A percentile compares a stretch with the other conserved stretches of the same genome.
Evolutionary conservation across 2,888 invertebrate genomes (phyloP).

Genomic region (Drymonia ruficornis): DNA sequence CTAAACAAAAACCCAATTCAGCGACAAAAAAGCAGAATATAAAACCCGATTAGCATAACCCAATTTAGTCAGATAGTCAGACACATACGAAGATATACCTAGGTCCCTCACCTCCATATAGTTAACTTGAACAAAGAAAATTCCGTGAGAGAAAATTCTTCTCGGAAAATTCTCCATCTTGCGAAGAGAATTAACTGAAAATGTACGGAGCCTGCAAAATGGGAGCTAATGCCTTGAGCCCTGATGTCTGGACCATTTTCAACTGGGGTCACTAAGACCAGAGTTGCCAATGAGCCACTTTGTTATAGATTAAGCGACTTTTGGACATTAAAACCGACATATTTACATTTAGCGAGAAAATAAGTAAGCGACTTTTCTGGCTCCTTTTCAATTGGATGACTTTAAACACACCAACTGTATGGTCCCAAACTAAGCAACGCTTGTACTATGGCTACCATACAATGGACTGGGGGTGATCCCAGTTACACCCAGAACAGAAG

Average conservation of each 20-base stretch:
- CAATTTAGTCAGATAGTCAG: slow-evolving; percentile 12
- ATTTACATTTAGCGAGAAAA: no score
- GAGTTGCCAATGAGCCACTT: no score
- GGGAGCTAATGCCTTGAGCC: slow-evolving; percentile 27
- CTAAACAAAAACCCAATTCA: slow-evolving; percentile 3
- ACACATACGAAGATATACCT: no score
- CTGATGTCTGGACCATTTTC: slow-evolving; percentile 21
- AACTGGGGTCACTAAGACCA: slow-evolving; percentile 17
- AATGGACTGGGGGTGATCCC: no score
- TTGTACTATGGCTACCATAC: no score
- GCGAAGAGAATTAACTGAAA: slow-evolving; percentile 38
- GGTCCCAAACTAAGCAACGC: no score
- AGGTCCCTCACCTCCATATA: slow-evolving; percentile 7
- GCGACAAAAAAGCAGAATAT: slow-evolving; percentile 9
- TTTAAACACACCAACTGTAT: no score
- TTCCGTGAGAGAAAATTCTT: slow-evolving; percentile 14
- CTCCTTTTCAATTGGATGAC: no score
- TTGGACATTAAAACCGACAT: no score
- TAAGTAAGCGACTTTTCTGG: no score
- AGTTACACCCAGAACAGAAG: no score
- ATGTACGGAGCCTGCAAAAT: slow-evolving; percentile 31
- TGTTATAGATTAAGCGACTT: no score
- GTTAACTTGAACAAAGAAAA: slow-evolving; percentile 7
- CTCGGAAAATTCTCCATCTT: slow-evolving; percentile 21
- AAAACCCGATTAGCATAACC: slow-evolving; percentile 15